These are phyloP conservation scores for Neotoma lepida DNA, from an alignment of 2,113 vertebrate genomes.

Conservation along the genomic window DNA sequence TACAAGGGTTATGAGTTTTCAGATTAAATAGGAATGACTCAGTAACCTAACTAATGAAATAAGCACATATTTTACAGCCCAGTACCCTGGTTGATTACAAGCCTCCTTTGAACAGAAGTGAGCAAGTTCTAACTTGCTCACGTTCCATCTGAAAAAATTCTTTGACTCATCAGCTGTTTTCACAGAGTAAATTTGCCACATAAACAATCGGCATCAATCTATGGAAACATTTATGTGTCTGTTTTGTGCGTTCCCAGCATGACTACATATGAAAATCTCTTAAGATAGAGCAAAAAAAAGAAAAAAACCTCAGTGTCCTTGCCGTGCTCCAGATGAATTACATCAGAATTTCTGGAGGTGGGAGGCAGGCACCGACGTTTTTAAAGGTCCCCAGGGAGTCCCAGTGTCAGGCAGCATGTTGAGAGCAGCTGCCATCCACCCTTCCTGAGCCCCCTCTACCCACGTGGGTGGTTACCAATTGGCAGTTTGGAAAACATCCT, in stretches of 20 bases:
- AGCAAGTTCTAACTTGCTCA: slow-evolving; percentile 45
- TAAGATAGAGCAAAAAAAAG: not conserved
- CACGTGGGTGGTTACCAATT: not conserved
- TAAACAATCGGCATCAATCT: not conserved
- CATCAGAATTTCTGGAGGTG: not conserved
- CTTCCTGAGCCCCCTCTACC: not conserved
- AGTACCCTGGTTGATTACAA: slow-evolving; percentile 26
- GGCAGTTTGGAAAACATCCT: not conserved
- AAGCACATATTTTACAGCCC: slow-evolving; percentile 51
- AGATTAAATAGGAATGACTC: slow-evolving; percentile 64
- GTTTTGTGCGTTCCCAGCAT: not conserved
- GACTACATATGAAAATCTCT: not conserved
- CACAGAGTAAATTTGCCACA: not conserved
- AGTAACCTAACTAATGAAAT: slow-evolving; percentile 57
- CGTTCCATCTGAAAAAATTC: slow-evolving; percentile 29
- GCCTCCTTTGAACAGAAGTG: slow-evolving; percentile 48
- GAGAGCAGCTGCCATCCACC: not conserved
- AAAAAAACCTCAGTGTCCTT: not conserved
- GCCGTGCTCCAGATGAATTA: not conserved
- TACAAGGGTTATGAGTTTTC: slow-evolving; percentile 47
- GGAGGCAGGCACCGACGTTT: not conserved
- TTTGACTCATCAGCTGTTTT: slow-evolving; percentile 3
- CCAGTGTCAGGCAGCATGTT: not conserved
- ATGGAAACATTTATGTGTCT: slow-evolving; percentile 11
- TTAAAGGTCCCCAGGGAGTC: not conserved